phyloP scores from a whole-genome alignment of 2,888 invertebrate genomes.

The Rhingia campestris region DNA sequence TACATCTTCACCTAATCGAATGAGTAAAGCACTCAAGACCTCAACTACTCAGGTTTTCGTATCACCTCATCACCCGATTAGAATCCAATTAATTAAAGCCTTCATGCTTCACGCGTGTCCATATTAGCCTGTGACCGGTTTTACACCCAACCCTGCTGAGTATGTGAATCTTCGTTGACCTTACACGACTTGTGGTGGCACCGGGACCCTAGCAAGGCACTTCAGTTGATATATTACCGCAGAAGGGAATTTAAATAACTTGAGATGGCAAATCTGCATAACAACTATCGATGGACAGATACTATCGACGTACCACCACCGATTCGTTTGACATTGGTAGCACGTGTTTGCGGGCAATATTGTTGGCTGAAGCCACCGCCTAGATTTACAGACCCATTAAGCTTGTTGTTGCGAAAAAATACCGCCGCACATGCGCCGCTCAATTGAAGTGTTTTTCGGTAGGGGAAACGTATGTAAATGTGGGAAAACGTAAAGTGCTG shows the following conservation, averaged over 20 bases:
- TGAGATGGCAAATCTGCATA: conserved; percentile 52
- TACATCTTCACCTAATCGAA: too few species aligned
- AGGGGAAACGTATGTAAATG: conserved; percentile 32
- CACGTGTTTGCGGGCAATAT: conserved; percentile 31
- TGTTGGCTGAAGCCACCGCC: conserved; percentile 49
- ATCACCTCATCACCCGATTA: conserved; percentile 17
- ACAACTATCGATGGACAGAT: conserved; percentile 16
- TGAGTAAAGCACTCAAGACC: too few species aligned
- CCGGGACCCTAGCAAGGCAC: background rate
- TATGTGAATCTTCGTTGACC: background rate
- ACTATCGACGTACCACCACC: background rate
- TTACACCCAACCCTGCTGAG: background rate
- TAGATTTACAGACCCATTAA: conserved; percentile 10
- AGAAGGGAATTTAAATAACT: conserved; percentile 30
- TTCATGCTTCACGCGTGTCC: conserved; percentile 5
- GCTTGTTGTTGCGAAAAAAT: conserved; percentile 28
- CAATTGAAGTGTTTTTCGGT: background rate
- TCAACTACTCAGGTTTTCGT: background rate
- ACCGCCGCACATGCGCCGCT: conserved; percentile 26
- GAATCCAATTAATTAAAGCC: conserved; percentile 20
- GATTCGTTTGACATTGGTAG: conserved; percentile 31
- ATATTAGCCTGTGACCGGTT: conserved; percentile 28
- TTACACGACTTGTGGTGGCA: conserved; percentile 9
- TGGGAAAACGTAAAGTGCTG: background rate
- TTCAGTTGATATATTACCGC: conserved; percentile 27